A percentile compares a stretch with the other conserved stretches of the same genome.
Conservation (phyloP, 2,113 vertebrate genomes). For the Dicrurus megarhynchus region DNA sequence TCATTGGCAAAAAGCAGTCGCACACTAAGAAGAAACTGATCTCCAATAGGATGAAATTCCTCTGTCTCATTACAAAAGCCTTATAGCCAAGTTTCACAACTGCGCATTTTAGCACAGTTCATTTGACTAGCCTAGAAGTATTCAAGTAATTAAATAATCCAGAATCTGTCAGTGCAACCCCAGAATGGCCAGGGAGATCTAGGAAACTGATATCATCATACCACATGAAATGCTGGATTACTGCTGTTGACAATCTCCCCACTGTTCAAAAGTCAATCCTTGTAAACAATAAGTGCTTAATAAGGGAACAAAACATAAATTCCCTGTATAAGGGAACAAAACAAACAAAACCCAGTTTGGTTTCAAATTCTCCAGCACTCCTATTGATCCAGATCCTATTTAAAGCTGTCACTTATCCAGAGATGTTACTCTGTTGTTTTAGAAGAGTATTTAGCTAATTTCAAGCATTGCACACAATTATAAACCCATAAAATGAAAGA, state of each 20-base stretch:
- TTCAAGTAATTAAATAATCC: background rate
- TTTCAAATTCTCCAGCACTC: background rate
- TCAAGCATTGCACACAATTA: background rate
- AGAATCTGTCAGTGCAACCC: background rate
- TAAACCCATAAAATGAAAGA: background rate
- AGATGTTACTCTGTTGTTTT: background rate
- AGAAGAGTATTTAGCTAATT: background rate
- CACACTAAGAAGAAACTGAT: background rate
- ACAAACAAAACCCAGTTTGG: background rate
- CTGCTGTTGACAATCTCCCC: background rate
- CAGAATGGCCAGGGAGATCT: background rate
- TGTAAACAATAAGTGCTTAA: background rate
- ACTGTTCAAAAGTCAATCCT: background rate
- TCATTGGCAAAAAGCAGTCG: background rate
- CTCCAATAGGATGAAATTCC: background rate
- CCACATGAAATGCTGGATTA: background rate
- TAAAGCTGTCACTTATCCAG: constrained; percentile 8
- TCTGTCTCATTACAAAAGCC: background rate
- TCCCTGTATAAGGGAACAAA: background rate
- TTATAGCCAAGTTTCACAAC: background rate
- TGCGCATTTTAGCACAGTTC: background rate
- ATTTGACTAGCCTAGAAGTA: background rate
- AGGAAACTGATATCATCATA: background rate
- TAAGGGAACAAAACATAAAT: constrained; percentile 23
- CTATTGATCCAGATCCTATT: background rate